A percentile compares a stretch with the other conserved stretches of the same genome.
Evolutionary conservation across 2,113 vertebrate genomes (phyloP).

Genomic region (Lophochroa leadbeateri): DNA sequence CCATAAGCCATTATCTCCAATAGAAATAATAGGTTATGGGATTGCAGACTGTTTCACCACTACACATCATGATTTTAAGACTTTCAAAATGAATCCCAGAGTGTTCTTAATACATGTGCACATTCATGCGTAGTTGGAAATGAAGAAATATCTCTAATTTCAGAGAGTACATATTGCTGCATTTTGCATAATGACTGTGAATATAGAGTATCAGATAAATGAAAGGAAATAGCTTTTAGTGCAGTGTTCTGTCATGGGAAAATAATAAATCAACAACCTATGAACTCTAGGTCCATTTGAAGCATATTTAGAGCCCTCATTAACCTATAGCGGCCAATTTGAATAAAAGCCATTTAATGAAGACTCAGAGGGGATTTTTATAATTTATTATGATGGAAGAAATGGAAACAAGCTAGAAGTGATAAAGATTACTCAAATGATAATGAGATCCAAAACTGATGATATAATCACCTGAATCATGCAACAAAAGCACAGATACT

Average conservation of each 20-base stretch:
- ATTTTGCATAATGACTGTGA: conserved; percentile 56
- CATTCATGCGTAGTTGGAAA: background rate
- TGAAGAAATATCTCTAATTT: conserved; percentile 57
- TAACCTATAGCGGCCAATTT: conserved; percentile 52
- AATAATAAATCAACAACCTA: conserved; percentile 67
- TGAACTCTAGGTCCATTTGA: conserved; percentile 58
- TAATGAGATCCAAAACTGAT: background rate
- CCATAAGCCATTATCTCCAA: background rate
- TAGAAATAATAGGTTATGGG: background rate
- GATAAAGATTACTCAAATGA: background rate
- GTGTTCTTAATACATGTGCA: background rate
- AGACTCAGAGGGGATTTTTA: conserved; percentile 39
- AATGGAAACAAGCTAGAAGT: conserved; percentile 46
- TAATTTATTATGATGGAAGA: conserved; percentile 46
- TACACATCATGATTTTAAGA: background rate
- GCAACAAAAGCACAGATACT: background rate
- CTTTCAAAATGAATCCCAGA: background rate
- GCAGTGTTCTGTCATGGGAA: conserved; percentile 50
- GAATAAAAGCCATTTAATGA: conserved; percentile 60
- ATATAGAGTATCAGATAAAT: conserved; percentile 41
- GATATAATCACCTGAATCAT: background rate
- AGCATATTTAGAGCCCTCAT: conserved; percentile 53
- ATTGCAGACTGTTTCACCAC: background rate
- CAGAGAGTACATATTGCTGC: background rate
- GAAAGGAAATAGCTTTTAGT: conserved; percentile 60